Base-by-base conservation (phyloP, 2,113 vertebrate species). In the Hiodon tergisus region DNA sequence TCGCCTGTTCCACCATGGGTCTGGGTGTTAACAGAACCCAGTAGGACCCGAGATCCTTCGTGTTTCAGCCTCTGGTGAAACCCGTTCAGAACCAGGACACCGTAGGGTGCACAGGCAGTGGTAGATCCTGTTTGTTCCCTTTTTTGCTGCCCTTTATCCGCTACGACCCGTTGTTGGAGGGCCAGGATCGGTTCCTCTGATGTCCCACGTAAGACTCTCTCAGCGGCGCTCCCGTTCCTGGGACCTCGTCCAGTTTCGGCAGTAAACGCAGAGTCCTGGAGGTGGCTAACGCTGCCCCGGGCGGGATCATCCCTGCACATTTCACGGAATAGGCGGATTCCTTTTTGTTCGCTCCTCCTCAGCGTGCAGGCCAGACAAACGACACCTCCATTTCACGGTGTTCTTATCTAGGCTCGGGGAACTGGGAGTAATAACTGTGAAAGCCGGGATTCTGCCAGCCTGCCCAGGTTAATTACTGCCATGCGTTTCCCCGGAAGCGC, bases 331-430 rank as follows among this genome's bases (percentile, higher is more conserved):
- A 47, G 31, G 11, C 59, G 10, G 48, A 74, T 66, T 65, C 47
- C 62, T 76, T 75, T 67, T 76, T 60, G 60, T 59, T 68, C 46
- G 13, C 9, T 57, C 10, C 60, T 77, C 46, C n/a, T 72, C 46
- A 67, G 67, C 61, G 67, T 48, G 78, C 80, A 69, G 62, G 76
- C 83, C 67, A 73, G 71, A 80, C 68, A 76, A 75, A 83, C 67
- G 76, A 81, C 46, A 70, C 57, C 78, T 79, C 80, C 48, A 78
- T 76, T 76, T 76, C 59, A 54, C 71, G 70, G 79, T 78, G 78
- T 73, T 85, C 85, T 84, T 87, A 84, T 85, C 73, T 76, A 77
- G 67, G 80, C 79, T 77, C 80, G 70, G 47, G 76, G 69, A 31
- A 16, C 11, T 59, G 50, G 79, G 81, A 59, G 78, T 81, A 82